A percentile compares a stretch with the other conserved stretches of the same genome.
Conservation (phyloP, 2,888 invertebrate genomes). For the Diadegma fenestrale region DNA sequence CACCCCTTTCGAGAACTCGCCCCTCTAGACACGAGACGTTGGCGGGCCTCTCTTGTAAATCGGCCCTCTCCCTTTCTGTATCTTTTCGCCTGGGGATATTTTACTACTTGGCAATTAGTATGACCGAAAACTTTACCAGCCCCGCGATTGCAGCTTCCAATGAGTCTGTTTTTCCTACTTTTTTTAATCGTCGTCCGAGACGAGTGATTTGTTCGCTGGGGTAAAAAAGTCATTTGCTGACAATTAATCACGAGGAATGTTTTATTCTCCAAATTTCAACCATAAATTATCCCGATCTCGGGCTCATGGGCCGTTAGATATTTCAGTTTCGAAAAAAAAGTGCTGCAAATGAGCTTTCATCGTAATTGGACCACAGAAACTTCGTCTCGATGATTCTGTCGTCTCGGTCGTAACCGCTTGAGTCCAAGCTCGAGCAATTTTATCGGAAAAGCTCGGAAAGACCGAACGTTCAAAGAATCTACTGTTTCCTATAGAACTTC, state of each 20-base stretch:
- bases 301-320: too few relatives aligned
- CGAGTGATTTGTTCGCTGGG: background rate
- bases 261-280: background rate
- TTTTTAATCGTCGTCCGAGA: background rate
- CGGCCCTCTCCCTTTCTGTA: slow-evolving; percentile 35
- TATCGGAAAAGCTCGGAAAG: slow-evolving; percentile 24
- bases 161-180: background rate
- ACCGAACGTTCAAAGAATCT: slow-evolving; percentile 16
- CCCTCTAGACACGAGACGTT: slow-evolving; percentile 62
- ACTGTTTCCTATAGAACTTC: background rate
- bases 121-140: slow-evolving; percentile 26
- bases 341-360: background rate
- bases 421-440: slow-evolving; percentile 6
- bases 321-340: background rate
- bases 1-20: slow-evolving; percentile 58
- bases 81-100: slow-evolving; percentile 27
- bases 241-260: background rate
- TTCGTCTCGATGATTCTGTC: slow-evolving; percentile 12
- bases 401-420: background rate
- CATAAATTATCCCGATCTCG: background rate
- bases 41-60: slow-evolving; percentile 51
- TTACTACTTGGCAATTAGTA: slow-evolving; percentile 55
- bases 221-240: background rate
- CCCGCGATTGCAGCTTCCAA: background rate
- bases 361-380: background rate